These are phyloP conservation scores for Myripristis jacobus DNA, from an alignment of 2,797 vertebrate species.

Conservation along the genomic window DNA sequence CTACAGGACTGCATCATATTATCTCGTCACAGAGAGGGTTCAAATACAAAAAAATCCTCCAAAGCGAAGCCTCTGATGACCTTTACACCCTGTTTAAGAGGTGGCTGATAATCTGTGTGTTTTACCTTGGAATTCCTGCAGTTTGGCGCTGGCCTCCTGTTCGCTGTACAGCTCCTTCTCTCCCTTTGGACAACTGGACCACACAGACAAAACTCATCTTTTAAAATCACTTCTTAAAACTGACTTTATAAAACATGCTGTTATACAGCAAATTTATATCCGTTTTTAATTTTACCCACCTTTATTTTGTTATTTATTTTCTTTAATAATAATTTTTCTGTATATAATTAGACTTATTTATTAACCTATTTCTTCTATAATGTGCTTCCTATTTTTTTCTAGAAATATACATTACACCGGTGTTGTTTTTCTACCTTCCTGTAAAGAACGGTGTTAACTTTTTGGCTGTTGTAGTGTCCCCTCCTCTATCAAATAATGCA, in stretches of 20 bases:
- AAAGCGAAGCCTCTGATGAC: background rate
- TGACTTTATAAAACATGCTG: background rate
- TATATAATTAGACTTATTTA: too few relatives aligned
- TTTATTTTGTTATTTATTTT: too few relatives aligned
- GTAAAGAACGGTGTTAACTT: too few relatives aligned
- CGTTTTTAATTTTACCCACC: background rate
- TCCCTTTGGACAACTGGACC: constrained; percentile 85
- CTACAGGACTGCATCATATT: background rate
- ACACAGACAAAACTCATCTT: constrained; percentile 19
- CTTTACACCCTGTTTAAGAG: background rate
- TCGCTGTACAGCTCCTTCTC: constrained; percentile 77
- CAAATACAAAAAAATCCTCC: background rate
- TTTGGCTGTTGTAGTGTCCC: background rate
- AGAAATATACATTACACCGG: background rate
- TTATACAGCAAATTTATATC: background rate
- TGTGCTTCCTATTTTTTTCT: background rate
- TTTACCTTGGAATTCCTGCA: constrained; percentile 89
- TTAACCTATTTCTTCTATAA: too few relatives aligned
- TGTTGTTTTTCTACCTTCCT: too few relatives aligned
- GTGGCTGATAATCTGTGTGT: background rate
- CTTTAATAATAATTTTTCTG: too few relatives aligned
- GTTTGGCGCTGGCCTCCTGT: constrained; percentile 68
- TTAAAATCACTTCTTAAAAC: background rate
- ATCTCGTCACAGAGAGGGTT: background rate
- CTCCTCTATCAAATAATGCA: background rate